Conservation (phyloP, 2,797 vertebrate species). For the Cyprinella venusta region DNA sequence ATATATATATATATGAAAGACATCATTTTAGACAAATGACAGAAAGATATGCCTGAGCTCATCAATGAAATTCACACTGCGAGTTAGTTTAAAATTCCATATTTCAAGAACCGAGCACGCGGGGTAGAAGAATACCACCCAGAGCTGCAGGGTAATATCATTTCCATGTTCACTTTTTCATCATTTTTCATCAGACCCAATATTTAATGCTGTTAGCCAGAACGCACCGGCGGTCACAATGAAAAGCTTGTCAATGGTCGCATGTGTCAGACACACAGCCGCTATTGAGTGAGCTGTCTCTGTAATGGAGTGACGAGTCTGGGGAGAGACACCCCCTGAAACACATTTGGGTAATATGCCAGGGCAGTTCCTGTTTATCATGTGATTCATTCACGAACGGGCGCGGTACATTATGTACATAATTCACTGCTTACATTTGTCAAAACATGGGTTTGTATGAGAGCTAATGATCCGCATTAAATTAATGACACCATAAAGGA, state of each 20-base stretch:
- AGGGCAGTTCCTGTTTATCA: constrained; percentile 86
- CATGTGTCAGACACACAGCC: constrained; percentile 67
- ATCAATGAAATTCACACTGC: constrained; percentile 33
- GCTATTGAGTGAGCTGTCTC: constrained; percentile 67
- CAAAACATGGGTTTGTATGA: constrained; percentile 91
- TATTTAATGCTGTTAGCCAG: constrained; percentile 69
- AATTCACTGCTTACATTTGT: constrained; percentile 94
- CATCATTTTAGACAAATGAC: constrained; percentile 17
- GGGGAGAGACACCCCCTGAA: constrained; percentile 63
- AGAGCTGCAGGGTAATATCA: constrained; percentile 49
- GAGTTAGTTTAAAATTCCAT: constrained; percentile 39
- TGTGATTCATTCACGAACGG: constrained; percentile 82
- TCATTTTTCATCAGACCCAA: constrained; percentile 64
- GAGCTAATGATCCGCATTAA: constrained; percentile 96
- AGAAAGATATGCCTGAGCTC: constrained; percentile 29
- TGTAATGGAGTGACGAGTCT: constrained; percentile 74
- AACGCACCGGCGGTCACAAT: constrained; percentile 61
- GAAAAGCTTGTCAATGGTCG: constrained; percentile 61
- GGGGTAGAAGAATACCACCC: constrained; percentile 28
- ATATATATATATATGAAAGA: background rate
- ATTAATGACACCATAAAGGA: constrained; percentile 98
- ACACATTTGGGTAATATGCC: constrained; percentile 77
- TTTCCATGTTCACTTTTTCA: constrained; percentile 55
- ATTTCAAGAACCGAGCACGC: constrained; percentile 17
- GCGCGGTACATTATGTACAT: constrained; percentile 88